These are phyloP conservation scores for Lithophane ornitopus DNA, from an alignment of 2,888 invertebrate genomes.

Conservation along the genomic window DNA sequence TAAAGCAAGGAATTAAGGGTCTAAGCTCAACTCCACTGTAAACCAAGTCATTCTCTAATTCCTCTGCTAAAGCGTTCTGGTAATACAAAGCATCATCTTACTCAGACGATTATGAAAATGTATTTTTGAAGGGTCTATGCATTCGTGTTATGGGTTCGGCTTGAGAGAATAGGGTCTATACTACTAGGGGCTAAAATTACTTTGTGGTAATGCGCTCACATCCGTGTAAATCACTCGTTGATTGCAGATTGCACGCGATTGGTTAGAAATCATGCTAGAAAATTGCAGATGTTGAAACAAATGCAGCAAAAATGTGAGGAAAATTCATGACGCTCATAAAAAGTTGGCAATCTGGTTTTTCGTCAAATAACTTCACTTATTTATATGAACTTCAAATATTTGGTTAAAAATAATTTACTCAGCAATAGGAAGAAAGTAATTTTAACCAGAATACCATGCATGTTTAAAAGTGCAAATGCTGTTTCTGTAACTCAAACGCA, in stretches of 20 bases:
- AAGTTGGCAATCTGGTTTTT: conserved; percentile 61
- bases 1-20: conserved; percentile 85
- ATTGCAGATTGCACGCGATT: conserved; percentile 56
- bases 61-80: conserved; percentile 82
- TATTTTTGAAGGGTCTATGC: conserved; percentile 77
- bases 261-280: conserved; percentile 64
- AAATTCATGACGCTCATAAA: conserved; percentile 41
- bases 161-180: conserved; percentile 88
- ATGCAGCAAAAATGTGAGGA: conserved; percentile 58
- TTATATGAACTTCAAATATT: not conserved
- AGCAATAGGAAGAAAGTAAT: not conserved
- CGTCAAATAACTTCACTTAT: not conserved
- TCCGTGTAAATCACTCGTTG: conserved; percentile 69
- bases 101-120: conserved; percentile 80
- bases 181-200: conserved; percentile 79
- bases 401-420: not conserved
- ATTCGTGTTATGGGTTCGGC: conserved; percentile 89
- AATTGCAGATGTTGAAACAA: conserved; percentile 46
- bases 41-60: conserved; percentile 74
- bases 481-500: conserved; percentile 57
- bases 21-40: conserved; percentile 82
- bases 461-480: conserved; percentile 56
- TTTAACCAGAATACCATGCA: conserved; percentile 62
- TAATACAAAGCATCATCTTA: conserved; percentile 81
- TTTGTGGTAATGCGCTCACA: conserved; percentile 69